These are phyloP conservation scores for Salticus scenicus DNA, from an alignment of 2,888 invertebrate species.

Conservation along the genomic window DNA sequence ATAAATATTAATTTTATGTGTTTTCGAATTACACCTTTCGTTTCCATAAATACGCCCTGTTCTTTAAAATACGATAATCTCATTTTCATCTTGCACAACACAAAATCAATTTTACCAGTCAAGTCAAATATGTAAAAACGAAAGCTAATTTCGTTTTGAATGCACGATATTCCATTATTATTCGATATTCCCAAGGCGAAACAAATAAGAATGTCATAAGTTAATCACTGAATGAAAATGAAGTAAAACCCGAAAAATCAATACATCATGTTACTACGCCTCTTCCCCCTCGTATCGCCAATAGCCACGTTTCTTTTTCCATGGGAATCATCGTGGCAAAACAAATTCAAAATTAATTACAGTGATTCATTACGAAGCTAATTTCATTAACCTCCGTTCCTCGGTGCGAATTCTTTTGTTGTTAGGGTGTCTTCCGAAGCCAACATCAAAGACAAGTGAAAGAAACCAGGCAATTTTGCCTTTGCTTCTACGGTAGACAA, in stretches of 20 bases:
- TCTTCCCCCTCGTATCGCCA: not conserved
- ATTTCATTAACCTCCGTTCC: constrained; percentile 7
- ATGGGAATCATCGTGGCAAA: not conserved
- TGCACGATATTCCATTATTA: no score
- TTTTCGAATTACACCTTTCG: no score
- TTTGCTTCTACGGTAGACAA: not conserved
- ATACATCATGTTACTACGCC: not conserved
- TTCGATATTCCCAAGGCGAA: not conserved
- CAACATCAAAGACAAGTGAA: not conserved
- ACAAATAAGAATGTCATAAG: not conserved
- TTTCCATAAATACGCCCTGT: no score
- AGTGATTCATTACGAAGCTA: constrained; percentile 1
- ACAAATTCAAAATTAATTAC: not conserved
- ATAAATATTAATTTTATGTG: no score
- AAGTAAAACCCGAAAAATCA: not conserved
- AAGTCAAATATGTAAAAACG: no score
- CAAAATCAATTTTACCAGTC: no score
- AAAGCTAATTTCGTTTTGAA: no score
- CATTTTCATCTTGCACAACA: no score
- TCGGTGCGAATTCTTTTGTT: not conserved
- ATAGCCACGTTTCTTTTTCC: not conserved
- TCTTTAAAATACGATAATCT: no score
- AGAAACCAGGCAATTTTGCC: not conserved
- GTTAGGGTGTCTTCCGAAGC: not conserved
- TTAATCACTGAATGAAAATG: not conserved